Percentiles rank a stretch among this genome's conserved stretches.
Evolutionary conservation across 2,113 vertebrate species (phyloP).

Genomic region (Cyanistes caeruleus): DNA sequence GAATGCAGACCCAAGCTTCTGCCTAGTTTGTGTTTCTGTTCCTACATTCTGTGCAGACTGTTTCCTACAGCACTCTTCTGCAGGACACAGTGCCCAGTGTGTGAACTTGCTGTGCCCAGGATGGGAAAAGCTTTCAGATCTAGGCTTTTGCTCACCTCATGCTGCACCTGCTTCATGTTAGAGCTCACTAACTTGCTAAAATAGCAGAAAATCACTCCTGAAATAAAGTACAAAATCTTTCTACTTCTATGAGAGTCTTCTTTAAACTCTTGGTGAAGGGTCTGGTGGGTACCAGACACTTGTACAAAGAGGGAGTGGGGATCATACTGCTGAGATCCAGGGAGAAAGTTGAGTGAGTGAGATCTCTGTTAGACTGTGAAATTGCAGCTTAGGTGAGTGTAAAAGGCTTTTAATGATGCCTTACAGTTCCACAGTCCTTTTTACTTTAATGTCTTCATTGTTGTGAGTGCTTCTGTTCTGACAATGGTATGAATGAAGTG

Average conservation of each 20-base stretch:
- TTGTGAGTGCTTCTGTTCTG: neutral
- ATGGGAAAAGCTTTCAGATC: neutral
- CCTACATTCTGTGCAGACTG: neutral
- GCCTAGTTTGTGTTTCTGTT: neutral
- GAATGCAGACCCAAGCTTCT: neutral
- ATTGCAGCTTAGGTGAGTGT: neutral
- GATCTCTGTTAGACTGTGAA: neutral
- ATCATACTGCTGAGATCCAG: neutral
- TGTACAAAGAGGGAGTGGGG: neutral
- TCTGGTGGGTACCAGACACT: neutral
- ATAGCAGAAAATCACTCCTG: neutral
- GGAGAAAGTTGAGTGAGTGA: neutral
- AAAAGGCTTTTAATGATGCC: neutral
- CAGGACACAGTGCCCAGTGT: neutral
- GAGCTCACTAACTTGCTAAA: neutral
- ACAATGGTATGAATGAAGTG: neutral
- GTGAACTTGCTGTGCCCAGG: neutral
- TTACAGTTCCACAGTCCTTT: neutral
- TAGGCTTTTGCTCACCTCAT: neutral
- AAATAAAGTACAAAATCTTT: neutral
- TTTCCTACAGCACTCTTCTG: neutral
- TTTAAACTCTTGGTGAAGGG: neutral
- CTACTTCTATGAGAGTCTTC: neutral
- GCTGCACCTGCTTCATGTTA: neutral
- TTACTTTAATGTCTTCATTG: neutral